Conservation (phyloP, 2,888 invertebrate genomes). For the Pasiphila rectangulata region DNA sequence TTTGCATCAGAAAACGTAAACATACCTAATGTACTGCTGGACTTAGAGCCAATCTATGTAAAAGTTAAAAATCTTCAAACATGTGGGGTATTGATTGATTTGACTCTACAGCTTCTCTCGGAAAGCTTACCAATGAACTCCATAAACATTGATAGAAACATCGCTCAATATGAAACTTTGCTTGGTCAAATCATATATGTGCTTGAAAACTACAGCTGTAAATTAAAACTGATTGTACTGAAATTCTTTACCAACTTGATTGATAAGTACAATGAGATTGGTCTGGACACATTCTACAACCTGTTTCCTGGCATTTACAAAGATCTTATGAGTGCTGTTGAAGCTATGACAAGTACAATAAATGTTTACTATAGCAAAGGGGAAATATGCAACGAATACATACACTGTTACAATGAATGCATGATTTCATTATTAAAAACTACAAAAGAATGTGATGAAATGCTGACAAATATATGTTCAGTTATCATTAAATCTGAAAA, state of each 20-base stretch:
- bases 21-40: slow-evolving; percentile 59
- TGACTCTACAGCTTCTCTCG: slow-evolving; percentile 58
- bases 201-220: slow-evolving; percentile 58
- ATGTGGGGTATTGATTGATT: slow-evolving; percentile 58
- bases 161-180: slow-evolving; percentile 40
- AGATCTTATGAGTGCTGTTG: slow-evolving; percentile 47
- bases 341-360: slow-evolving; percentile 52
- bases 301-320: slow-evolving; percentile 48
- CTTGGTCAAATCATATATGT: slow-evolving; percentile 51
- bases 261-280: slow-evolving; percentile 49
- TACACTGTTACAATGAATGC: slow-evolving; percentile 50
- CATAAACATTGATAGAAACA: slow-evolving; percentile 45
- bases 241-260: slow-evolving; percentile 61
- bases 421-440: slow-evolving; percentile 45
- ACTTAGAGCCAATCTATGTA: slow-evolving; percentile 67
- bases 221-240: slow-evolving; percentile 58
- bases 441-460: slow-evolving; percentile 36
- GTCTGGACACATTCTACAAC: slow-evolving; percentile 46
- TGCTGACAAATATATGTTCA: slow-evolving; percentile 48
- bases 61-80: slow-evolving; percentile 53
- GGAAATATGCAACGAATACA: slow-evolving; percentile 45
- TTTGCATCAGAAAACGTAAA: slow-evolving; percentile 67
- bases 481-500: slow-evolving; percentile 46
- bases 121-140: slow-evolving; percentile 60
- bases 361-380: slow-evolving; percentile 57